Evolutionary conservation across 1,140 invertebrate species (phyloP).

Genomic region (Leguminivora glycinivorella): DNA sequence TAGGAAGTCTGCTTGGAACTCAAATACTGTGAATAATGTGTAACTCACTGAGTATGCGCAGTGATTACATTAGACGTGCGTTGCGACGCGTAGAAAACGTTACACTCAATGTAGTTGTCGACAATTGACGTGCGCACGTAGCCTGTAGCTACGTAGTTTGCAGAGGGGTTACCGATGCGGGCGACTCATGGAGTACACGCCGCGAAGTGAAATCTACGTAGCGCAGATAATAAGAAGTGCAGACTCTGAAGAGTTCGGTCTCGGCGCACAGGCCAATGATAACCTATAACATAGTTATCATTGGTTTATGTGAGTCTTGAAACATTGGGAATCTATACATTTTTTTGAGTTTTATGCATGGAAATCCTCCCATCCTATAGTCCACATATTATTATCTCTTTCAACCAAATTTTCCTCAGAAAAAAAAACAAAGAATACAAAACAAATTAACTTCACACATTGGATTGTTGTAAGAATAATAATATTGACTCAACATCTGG

Average conservation of each 20-base stretch:
- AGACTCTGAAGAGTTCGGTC: conserved; percentile 76
- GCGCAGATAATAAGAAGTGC: conserved; percentile 78
- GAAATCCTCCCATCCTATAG: neutral
- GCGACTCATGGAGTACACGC: conserved; percentile 71
- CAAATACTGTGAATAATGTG: conserved; percentile 71
- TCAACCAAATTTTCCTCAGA: conserved; percentile 18
- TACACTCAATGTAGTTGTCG: conserved; percentile 70
- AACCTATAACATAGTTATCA: conserved; percentile 80
- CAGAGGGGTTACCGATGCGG: conserved; percentile 71
- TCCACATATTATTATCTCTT: neutral
- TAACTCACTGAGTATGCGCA: conserved; percentile 77
- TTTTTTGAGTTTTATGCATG: conserved; percentile 25
- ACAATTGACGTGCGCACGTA: conserved; percentile 71
- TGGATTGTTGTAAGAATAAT: neutral
- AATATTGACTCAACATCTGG: too few relatives aligned
- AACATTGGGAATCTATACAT: conserved; percentile 58
- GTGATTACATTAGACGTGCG: conserved; percentile 73
- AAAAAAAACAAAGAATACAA: neutral
- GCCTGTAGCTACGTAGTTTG: conserved; percentile 71
- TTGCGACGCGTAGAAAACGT: conserved; percentile 66
- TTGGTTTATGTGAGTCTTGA: conserved; percentile 72
- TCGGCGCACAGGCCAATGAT: conserved; percentile 78
- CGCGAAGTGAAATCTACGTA: conserved; percentile 76
- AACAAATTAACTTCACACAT: neutral
- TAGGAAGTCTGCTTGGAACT: conserved; percentile 58